phyloP scores from a whole-genome alignment of 2,113 vertebrate species.

The Tenrec ecaudatus region DNA sequence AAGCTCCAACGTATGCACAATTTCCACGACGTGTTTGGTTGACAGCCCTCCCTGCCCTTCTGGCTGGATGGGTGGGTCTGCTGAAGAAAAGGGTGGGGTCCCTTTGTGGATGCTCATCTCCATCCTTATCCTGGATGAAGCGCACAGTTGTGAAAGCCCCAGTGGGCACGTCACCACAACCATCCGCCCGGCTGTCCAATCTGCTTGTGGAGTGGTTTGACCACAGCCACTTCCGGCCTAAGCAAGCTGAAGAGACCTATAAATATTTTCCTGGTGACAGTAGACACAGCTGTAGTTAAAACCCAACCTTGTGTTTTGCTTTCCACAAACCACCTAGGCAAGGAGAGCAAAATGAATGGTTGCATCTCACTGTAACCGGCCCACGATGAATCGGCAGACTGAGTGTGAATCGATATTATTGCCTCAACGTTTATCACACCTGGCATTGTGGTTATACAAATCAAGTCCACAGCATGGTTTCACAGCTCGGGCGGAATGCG shows the following conservation, averaged over 20 bases:
- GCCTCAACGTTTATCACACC: constrained; percentile 69
- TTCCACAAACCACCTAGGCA: constrained; percentile 58
- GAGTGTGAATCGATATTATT: constrained; percentile 70
- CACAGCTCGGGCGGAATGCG: constrained; percentile 45
- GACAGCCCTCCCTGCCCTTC: neutral
- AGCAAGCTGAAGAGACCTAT: constrained; percentile 24
- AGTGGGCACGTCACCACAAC: neutral
- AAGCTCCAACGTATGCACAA: neutral
- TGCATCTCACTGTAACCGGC: constrained; percentile 28
- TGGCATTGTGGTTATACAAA: constrained; percentile 68
- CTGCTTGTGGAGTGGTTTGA: constrained; percentile 26
- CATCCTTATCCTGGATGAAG: neutral
- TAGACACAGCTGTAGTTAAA: constrained; percentile 44
- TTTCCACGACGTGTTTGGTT: neutral
- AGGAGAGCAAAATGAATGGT: constrained; percentile 58
- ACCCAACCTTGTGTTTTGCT: constrained; percentile 64
- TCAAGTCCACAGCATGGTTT: constrained; percentile 45
- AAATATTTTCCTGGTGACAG: constrained; percentile 60
- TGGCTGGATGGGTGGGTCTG: neutral
- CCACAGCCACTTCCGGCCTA: constrained; percentile 34
- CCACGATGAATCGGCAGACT: constrained; percentile 45
- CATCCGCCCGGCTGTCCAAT: neutral
- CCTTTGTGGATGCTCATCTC: neutral
- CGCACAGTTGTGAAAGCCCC: neutral
- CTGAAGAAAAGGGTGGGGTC: neutral